Evolutionary conservation across 2,888 invertebrate genomes (phyloP), one percentile per base, ranked within the genome.

Genomic region (Monochamus alternatus): DNA sequence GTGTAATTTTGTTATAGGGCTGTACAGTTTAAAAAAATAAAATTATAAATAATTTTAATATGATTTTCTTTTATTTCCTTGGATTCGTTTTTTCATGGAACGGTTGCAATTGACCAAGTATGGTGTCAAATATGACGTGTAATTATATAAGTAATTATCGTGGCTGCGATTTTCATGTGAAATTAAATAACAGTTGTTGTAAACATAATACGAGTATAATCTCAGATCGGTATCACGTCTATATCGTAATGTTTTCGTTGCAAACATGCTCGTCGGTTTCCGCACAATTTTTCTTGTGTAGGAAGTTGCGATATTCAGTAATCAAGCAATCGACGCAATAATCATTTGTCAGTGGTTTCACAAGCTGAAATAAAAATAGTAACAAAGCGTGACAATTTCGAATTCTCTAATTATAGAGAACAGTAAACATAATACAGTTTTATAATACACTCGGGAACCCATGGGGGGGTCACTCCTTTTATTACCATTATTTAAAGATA

Each of bases 401-500:
- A 81, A 82, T 81, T 83, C 78, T 81, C 78, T n/a, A 55, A 55
- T 84, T 84, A 84, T 81, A 78, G 71, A 74, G 75, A 74, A 82
- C 82, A 81, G 84, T 85, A 84, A 83, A 85, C 82, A 84, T 83
- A 84, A 84, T 84, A 84, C 83, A 84, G 83, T 84, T 84, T 84
- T 81, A 86, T 84, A 84, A 86, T 84, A 82, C 83, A 82, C 83
- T 84, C 82, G 77, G 75, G 80, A 85, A 82, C 85, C 83, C 10
- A 83, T 83, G 84, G 87, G 85, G 87, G 84, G 85, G 85, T 86
- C 86, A 85, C 84, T 84, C 84, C 85, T 86, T 87, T 87, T 87
- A 87, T 87, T 87, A 88, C 85, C 87, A 87, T 88, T 88, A 88
- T 87, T 88, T 86, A 85, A 87, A 87, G 87, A 87, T 88, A 88